Evolutionary conservation across 2,888 invertebrate genomes (phyloP).

Genomic region (Hemithea aestivaria): DNA sequence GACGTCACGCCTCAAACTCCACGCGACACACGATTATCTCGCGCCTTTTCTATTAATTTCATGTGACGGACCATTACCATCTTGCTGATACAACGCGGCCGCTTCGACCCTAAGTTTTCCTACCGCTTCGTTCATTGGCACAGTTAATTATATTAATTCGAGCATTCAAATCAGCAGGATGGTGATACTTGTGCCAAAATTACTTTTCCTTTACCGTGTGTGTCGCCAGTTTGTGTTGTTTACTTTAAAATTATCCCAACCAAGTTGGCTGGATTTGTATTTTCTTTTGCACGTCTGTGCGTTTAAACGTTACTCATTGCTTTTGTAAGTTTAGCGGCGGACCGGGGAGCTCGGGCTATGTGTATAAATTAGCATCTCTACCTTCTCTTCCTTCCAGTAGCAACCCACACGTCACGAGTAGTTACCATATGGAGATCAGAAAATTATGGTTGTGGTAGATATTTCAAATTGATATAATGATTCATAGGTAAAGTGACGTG

Average conservation of each 20-base stretch:
- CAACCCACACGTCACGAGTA: constrained; percentile 51
- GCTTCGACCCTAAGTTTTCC: constrained; percentile 30
- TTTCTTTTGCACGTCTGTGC: constrained; percentile 50
- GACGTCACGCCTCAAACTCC: constrained; percentile 24
- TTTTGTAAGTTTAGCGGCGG: constrained; percentile 39
- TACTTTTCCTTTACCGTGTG: constrained; percentile 39
- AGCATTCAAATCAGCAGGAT: constrained; percentile 47
- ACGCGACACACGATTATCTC: constrained; percentile 35
- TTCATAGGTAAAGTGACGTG: constrained; percentile 57
- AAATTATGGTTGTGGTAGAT: constrained; percentile 77
- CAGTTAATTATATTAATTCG: constrained; percentile 24
- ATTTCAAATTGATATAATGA: constrained; percentile 72
- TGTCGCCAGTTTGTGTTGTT: constrained; percentile 57
- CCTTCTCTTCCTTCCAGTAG: constrained; percentile 38
- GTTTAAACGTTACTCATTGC: constrained; percentile 39
- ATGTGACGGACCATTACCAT: constrained; percentile 49
- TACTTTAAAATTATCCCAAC: constrained; percentile 67
- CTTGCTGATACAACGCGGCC: constrained; percentile 47
- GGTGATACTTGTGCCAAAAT: constrained; percentile 60
- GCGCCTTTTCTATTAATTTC: constrained; percentile 29
- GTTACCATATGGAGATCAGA: constrained; percentile 64
- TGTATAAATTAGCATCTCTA: constrained; percentile 43
- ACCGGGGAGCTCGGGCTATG: constrained; percentile 42
- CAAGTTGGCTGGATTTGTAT: constrained; percentile 67
- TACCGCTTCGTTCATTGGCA: constrained; percentile 32